These are phyloP conservation scores for Chaetura pelagica DNA, from an alignment of 2,113 vertebrate genomes.

Conservation along the genomic window DNA sequence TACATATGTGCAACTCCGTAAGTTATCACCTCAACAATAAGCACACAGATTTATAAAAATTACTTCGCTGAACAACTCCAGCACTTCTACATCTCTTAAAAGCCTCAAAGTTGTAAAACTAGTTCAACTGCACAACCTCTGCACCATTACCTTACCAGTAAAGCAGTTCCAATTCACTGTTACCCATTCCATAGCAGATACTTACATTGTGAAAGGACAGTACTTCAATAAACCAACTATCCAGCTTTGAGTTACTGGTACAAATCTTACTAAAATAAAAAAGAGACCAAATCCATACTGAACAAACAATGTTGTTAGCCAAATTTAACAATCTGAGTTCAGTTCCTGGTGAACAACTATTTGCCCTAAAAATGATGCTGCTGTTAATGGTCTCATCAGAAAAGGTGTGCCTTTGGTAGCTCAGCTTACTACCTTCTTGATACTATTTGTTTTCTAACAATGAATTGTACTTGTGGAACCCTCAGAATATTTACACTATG, in stretches of 20 bases:
- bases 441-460: neutral
- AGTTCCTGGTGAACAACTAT: neutral
- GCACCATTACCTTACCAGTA: fast-evolving
- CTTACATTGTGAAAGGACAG: neutral
- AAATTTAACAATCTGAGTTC: neutral
- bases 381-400: neutral
- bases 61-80: neutral
- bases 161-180: neutral
- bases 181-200: neutral
- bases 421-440: neutral
- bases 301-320: neutral
- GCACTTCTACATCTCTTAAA: neutral
- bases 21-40: neutral
- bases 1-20: neutral
- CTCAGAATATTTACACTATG: neutral
- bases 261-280: neutral
- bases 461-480: neutral
- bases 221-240: neutral
- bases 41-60: neutral
- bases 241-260: neutral
- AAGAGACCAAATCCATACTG: neutral
- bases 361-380: neutral
- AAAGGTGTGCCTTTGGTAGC: neutral
- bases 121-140: neutral
- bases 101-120: neutral